Evolutionary conservation across 2,888 invertebrate genomes (phyloP).

Genomic region (Nemotelus pantherinus): DNA sequence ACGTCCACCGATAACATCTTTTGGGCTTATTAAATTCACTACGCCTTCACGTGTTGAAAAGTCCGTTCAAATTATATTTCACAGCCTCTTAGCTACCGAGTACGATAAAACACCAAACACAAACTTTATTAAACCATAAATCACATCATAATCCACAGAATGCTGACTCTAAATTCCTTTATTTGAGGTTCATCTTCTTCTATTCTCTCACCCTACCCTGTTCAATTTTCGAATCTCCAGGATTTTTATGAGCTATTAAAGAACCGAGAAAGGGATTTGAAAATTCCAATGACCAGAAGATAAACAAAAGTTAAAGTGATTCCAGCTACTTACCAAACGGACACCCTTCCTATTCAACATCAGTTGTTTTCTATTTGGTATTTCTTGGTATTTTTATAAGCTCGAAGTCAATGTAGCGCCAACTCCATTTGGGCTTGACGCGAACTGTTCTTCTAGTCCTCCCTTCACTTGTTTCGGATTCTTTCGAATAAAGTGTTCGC

Average conservation of each 20-base stretch:
- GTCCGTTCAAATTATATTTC: no score
- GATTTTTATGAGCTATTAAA: constrained; percentile 41
- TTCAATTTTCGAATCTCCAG: not conserved
- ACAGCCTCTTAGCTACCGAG: no score
- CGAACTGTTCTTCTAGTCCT: no score
- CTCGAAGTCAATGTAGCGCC: no score
- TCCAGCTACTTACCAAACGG: not conserved
- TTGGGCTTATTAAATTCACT: no score
- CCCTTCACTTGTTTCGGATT: not conserved
- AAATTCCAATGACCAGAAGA: constrained; percentile 35
- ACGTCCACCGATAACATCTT: no score
- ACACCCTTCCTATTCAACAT: no score
- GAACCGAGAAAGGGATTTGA: constrained; percentile 7
- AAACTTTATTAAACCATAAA: constrained; percentile 38
- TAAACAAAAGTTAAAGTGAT: constrained; percentile 39
- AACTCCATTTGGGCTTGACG: no score
- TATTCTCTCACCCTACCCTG: not conserved
- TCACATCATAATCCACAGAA: constrained; percentile 37
- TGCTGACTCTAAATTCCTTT: constrained; percentile 32
- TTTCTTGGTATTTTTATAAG: no score
- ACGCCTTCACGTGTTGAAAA: not conserved
- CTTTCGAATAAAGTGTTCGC: constrained; percentile 47
- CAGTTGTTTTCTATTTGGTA: no score
- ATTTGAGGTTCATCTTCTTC: not conserved
- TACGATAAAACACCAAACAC: not conserved